These are phyloP conservation scores for Drosophila tripunctata DNA, from an alignment of 2,888 invertebrate species.

Conservation along the genomic window DNA sequence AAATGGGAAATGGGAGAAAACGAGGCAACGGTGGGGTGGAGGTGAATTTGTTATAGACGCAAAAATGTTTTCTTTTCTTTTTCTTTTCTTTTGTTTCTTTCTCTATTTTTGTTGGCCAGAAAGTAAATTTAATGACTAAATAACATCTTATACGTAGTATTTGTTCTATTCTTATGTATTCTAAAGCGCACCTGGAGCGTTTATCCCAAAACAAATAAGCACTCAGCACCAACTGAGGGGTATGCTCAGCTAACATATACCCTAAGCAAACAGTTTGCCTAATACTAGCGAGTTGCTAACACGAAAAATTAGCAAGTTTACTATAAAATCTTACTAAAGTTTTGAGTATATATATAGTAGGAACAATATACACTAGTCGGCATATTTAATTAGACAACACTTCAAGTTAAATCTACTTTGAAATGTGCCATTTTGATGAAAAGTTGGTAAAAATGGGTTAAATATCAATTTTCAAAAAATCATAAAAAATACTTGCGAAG, in stretches of 20 bases:
- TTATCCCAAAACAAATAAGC: neutral
- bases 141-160: neutral
- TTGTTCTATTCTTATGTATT: constrained; percentile 3
- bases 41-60: neutral
- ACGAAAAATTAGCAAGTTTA: no score
- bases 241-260: neutral
- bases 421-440: no score
- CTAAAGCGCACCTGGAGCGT: constrained; percentile 9
- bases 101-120: neutral
- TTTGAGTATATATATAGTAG: no score
- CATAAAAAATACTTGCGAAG: no score
- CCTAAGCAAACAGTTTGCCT: no score
- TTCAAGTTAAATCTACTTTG: no score
- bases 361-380: no score
- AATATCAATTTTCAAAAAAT: no score
- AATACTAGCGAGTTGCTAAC: no score
- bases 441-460: no score
- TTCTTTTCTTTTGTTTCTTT: neutral
- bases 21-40: neutral
- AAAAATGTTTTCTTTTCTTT: neutral
- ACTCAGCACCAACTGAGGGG: neutral
- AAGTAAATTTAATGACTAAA: constrained; percentile 15
- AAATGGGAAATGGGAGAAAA: neutral
- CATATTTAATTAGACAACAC: no score
- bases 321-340: no score